phyloP scores from a whole-genome alignment of 2,113 vertebrate species.

The Zosterops pallidus region DNA sequence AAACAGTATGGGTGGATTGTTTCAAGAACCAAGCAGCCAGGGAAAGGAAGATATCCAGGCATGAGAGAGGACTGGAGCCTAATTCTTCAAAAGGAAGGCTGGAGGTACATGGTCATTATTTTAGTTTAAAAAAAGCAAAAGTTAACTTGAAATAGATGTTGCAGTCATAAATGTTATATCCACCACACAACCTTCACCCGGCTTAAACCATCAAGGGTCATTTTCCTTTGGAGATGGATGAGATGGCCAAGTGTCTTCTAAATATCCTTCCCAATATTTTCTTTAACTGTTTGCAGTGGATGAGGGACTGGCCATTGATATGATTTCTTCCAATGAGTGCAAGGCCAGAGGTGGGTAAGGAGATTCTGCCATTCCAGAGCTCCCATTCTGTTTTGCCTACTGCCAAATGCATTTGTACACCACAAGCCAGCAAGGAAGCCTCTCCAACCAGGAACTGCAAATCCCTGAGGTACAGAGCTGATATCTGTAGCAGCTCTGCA shows the following conservation, averaged over 20 bases:
- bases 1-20: neutral
- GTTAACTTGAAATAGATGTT: neutral
- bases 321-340: neutral
- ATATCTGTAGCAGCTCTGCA: neutral
- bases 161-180: neutral
- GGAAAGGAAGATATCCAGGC: neutral
- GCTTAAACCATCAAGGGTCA: neutral
- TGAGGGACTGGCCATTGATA: neutral
- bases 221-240: neutral
- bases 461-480: neutral
- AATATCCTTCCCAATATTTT: neutral
- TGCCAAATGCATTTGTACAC: neutral
- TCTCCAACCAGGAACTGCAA: neutral
- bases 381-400: neutral
- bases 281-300: neutral
- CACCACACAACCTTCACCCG: neutral
- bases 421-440: neutral
- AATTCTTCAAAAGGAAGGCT: neutral
- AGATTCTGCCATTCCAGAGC: neutral
- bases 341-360: neutral
- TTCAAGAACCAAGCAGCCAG: neutral
- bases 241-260: neutral
- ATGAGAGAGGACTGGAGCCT: neutral
- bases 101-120: neutral
- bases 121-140: neutral